phyloP scores from a whole-genome alignment of 2,113 vertebrate genomes.

The Gorilla gorilla region DNA sequence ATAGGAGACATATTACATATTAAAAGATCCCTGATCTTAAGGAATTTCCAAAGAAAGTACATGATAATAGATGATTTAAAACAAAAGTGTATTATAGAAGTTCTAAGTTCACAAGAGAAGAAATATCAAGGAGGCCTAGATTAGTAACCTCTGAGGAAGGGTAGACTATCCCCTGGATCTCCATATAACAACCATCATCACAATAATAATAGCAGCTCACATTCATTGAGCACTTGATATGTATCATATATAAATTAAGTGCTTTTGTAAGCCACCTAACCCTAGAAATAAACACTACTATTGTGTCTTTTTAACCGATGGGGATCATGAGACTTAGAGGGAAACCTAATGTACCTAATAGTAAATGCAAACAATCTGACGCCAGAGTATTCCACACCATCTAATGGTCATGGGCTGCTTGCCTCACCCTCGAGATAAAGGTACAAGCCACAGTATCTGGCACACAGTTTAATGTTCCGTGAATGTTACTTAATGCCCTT shows the following conservation, averaged over 20 bases:
- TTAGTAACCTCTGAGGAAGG: background rate
- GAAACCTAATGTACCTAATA: background rate
- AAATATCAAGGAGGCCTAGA: background rate
- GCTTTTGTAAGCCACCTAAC: background rate
- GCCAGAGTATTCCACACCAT: background rate
- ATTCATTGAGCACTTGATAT: background rate
- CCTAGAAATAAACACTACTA: background rate
- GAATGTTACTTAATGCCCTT: background rate
- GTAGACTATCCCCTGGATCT: background rate
- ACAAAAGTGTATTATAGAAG: background rate
- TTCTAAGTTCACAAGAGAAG: background rate
- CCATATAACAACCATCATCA: background rate
- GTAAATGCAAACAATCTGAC: background rate
- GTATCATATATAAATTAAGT: background rate
- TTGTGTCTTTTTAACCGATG: background rate
- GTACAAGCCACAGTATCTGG: background rate
- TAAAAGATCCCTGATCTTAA: background rate
- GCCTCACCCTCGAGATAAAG: background rate
- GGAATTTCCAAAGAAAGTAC: background rate
- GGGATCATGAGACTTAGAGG: background rate
- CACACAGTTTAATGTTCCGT: background rate
- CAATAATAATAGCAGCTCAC: background rate
- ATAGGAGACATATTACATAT: background rate
- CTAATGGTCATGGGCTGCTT: background rate
- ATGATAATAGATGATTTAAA: constrained; percentile 10